phyloP scores from a whole-genome alignment of 1,140 invertebrate species.

The Harpegnathos saltator region DNA sequence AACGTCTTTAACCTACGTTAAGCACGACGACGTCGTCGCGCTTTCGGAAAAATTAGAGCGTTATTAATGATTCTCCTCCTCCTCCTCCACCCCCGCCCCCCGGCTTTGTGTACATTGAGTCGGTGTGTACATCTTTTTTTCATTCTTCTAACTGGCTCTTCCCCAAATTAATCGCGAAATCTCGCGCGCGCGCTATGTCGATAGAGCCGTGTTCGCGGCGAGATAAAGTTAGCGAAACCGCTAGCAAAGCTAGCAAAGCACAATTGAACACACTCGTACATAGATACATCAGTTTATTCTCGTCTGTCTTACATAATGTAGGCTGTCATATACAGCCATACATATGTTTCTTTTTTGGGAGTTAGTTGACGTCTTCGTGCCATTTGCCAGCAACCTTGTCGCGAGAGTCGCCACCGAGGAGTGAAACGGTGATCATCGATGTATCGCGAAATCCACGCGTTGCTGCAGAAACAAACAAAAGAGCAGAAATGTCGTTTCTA shows the following conservation, averaged over 20 bases:
- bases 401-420: slow-evolving; percentile 23
- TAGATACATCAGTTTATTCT: slow-evolving; percentile 24
- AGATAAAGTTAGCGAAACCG: background rate
- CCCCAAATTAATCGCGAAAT: background rate
- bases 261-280: slow-evolving; percentile 20
- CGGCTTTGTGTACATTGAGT: background rate
- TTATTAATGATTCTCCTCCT: no score
- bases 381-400: slow-evolving; percentile 56
- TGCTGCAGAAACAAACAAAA: background rate
- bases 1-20: slow-evolving; percentile 17
- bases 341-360: slow-evolving; percentile 7
- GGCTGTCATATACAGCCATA: background rate
- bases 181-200: background rate
- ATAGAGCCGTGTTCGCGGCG: no score
- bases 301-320: slow-evolving; percentile 53
- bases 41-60: background rate
- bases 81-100: no score
- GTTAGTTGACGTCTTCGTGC: slow-evolving; percentile 38
- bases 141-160: background rate
- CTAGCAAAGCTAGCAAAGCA: no score
- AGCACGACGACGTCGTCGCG: background rate
- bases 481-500: background rate
- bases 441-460: background rate
- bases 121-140: background rate
- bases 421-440: slow-evolving; percentile 42